A percentile compares a stretch with the other conserved stretches of the same genome.
Conservation (phyloP, 2,113 vertebrate species). For the Empidonax alnorum region DNA sequence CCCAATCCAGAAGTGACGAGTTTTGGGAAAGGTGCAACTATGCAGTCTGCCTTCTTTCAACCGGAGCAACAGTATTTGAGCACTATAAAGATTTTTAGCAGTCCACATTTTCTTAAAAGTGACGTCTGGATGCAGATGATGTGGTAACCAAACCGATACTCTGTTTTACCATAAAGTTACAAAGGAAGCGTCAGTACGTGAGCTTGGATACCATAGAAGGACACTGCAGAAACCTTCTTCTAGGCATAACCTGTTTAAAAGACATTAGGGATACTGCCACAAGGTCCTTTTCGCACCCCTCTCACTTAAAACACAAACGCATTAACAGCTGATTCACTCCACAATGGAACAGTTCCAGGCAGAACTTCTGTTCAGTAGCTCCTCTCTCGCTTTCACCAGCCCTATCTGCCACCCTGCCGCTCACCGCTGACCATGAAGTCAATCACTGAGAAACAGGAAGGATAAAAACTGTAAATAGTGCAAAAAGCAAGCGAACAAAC, state of each 20-base stretch:
- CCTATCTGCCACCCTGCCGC: not conserved
- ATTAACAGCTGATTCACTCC: not conserved
- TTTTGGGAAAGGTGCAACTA: not conserved
- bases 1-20: not conserved
- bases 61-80: not conserved
- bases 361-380: not conserved
- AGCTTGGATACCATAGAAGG: not conserved
- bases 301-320: not conserved
- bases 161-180: not conserved
- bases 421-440: not conserved
- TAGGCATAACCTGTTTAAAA: not conserved
- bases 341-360: not conserved
- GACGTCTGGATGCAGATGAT: not conserved
- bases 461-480: accelerated
- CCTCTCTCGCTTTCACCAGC: not conserved
- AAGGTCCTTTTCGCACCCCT: not conserved
- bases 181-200: not conserved
- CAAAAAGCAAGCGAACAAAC: not conserved
- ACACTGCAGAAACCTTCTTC: not conserved
- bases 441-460: not conserved
- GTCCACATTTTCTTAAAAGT: slow-evolving; percentile 50
- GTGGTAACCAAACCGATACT: not conserved
- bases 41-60: not conserved
- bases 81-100: not conserved
- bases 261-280: not conserved